phyloP scores from a whole-genome alignment of 2,888 invertebrate genomes.

The Choristoneura rosaceana region DNA sequence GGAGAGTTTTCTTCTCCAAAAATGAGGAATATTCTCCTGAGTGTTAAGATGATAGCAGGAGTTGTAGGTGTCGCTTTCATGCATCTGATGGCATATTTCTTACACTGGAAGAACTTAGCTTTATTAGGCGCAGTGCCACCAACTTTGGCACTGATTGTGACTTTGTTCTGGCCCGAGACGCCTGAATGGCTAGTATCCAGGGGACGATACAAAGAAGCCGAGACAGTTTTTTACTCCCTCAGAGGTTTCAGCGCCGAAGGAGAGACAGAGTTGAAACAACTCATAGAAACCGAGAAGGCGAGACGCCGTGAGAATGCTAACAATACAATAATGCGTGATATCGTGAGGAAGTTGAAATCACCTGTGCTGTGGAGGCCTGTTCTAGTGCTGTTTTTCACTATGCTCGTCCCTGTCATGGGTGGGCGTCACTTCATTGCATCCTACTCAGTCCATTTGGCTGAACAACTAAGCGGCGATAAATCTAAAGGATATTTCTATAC shows the following conservation, averaged over 20 bases:
- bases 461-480: constrained; percentile 30
- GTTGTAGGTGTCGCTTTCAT: not conserved
- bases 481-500: constrained; percentile 30
- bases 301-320: constrained; percentile 19
- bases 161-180: constrained; percentile 16
- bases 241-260: constrained; percentile 17
- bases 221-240: not conserved
- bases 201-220: constrained; percentile 12
- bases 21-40: constrained; percentile 7
- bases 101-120: constrained; percentile 23
- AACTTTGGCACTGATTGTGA: constrained; percentile 2
- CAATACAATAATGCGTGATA: not conserved
- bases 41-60: not conserved
- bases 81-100: constrained; percentile 1
- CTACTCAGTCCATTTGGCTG: constrained; percentile 32
- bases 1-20: constrained; percentile 24
- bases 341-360: constrained; percentile 15
- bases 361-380: constrained; percentile 39
- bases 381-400: constrained; percentile 14
- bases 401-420: constrained; percentile 20
- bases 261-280: not conserved
- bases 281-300: constrained; percentile 8
- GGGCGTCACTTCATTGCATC: constrained; percentile 35
- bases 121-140: constrained; percentile 12
- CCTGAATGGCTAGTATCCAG: constrained; percentile 23